Percentiles rank a stretch among this genome's conserved stretches.
These are phyloP conservation scores for Falcunculus frontatus DNA, from an alignment of 2,113 vertebrate genomes.

Conservation along the genomic window DNA sequence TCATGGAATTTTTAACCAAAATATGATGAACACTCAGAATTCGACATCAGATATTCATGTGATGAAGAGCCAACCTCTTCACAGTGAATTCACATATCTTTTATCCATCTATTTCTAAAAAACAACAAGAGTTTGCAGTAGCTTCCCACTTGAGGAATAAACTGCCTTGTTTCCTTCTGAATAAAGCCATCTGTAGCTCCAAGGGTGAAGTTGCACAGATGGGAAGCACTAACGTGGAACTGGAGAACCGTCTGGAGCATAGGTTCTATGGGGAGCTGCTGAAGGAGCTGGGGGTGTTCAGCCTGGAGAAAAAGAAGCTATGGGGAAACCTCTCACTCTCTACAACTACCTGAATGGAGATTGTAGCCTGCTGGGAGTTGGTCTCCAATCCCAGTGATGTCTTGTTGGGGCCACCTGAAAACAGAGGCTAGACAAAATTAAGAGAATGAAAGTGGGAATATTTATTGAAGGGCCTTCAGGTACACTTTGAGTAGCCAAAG, in stretches of 20 bases:
- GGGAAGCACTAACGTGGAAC: background rate
- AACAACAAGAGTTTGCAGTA: background rate
- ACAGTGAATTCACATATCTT: background rate
- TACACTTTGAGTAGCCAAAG: background rate
- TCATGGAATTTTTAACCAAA: background rate
- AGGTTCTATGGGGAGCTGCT: rapidly evolving
- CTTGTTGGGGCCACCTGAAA: background rate
- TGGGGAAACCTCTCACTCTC: background rate
- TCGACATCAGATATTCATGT: background rate
- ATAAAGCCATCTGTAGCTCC: background rate
- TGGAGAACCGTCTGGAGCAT: background rate
- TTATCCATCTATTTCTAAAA: background rate
- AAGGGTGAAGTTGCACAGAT: too few relatives aligned
- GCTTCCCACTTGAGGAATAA: background rate
- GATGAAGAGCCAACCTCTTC: background rate
- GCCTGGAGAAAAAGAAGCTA: background rate
- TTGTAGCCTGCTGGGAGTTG: rapidly evolving
- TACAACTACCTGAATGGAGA: background rate
- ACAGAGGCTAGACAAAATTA: background rate
- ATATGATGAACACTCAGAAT: background rate
- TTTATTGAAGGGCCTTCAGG: background rate
- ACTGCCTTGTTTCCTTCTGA: background rate
- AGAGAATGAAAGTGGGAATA: background rate
- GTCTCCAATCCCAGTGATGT: background rate
- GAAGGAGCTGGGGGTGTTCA: rapidly evolving